These are phyloP conservation scores for Spilarctia lutea DNA, from an alignment of 2,888 invertebrate genomes.

Conservation along the genomic window DNA sequence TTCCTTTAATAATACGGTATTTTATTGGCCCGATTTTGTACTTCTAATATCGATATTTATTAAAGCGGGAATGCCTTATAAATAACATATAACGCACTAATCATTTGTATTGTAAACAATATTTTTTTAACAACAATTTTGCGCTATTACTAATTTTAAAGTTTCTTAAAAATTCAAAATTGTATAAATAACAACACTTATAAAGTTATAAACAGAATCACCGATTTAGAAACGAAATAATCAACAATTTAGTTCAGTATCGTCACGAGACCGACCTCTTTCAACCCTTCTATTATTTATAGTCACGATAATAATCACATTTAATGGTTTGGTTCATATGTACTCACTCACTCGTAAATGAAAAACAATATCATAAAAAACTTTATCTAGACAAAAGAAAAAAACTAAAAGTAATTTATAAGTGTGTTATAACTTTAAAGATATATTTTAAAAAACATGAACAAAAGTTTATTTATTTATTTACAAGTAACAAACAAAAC, in stretches of 20 bases:
- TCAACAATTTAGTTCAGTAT: slow-evolving; percentile 40
- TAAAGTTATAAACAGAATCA: slow-evolving; percentile 22
- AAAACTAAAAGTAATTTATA: neutral
- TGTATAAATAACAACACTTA: neutral
- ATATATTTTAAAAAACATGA: neutral
- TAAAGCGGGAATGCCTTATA: slow-evolving; percentile 34
- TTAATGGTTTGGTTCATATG: slow-evolving; percentile 21
- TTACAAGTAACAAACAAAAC: slow-evolving; percentile 39
- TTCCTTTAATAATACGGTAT: slow-evolving; percentile 37
- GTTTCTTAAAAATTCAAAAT: neutral
- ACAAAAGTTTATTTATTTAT: slow-evolving; percentile 18
- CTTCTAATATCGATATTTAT: slow-evolving; percentile 31
- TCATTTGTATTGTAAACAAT: neutral
- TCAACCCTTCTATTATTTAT: slow-evolving; percentile 45
- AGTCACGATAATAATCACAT: slow-evolving; percentile 32
- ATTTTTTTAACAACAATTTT: slow-evolving; percentile 6
- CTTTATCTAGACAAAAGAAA: neutral
- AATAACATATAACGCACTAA: slow-evolving; percentile 1
- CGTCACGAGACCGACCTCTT: slow-evolving; percentile 45
- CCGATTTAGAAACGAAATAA: slow-evolving; percentile 39
- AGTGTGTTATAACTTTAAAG: neutral
- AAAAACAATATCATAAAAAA: neutral
- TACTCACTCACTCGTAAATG: slow-evolving; percentile 26
- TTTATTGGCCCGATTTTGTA: slow-evolving; percentile 39
- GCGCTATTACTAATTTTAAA: neutral